Percentiles rank a stretch among this genome's conserved stretches.
Conservation (phyloP, 2,888 invertebrate species). For the Lycaena phlaeas region DNA sequence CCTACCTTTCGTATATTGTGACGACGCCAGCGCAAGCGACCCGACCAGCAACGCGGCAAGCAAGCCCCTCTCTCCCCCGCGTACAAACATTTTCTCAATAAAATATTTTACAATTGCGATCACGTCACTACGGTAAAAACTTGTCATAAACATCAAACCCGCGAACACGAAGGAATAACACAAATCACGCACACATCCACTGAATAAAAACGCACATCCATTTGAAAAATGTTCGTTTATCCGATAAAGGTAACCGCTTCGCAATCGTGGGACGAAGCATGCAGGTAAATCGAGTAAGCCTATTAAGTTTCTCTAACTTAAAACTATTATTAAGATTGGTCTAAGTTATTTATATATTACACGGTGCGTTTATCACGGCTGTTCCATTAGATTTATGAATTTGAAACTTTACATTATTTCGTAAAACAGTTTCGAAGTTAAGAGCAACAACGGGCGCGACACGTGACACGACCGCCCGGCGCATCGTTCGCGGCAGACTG, state of each 20-base stretch:
- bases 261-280: slow-evolving; percentile 62
- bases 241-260: slow-evolving; percentile 64
- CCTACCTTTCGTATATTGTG: slow-evolving; percentile 63
- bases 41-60: slow-evolving; percentile 49
- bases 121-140: slow-evolving; percentile 60
- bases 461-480: slow-evolving; percentile 51
- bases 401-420: slow-evolving; percentile 68
- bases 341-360: slow-evolving; percentile 44
- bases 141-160: slow-evolving; percentile 50
- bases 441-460: slow-evolving; percentile 42
- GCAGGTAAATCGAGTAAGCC: slow-evolving; percentile 68
- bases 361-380: slow-evolving; percentile 35
- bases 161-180: slow-evolving; percentile 54
- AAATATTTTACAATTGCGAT: slow-evolving; percentile 47
- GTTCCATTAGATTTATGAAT: slow-evolving; percentile 46
- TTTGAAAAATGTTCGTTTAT: slow-evolving; percentile 71
- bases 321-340: slow-evolving; percentile 50
- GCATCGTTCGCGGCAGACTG: slow-evolving; percentile 61
- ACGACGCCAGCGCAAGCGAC: slow-evolving; percentile 52
- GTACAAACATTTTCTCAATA: slow-evolving; percentile 47
- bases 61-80: slow-evolving; percentile 51
- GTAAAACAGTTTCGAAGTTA: slow-evolving; percentile 65
- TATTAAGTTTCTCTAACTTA: slow-evolving; percentile 64
- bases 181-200: slow-evolving; percentile 68
- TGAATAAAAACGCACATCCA: slow-evolving; percentile 65